phyloP scores from a whole-genome alignment of 2,888 invertebrate genomes.

The Tetheella fluctuosa region DNA sequence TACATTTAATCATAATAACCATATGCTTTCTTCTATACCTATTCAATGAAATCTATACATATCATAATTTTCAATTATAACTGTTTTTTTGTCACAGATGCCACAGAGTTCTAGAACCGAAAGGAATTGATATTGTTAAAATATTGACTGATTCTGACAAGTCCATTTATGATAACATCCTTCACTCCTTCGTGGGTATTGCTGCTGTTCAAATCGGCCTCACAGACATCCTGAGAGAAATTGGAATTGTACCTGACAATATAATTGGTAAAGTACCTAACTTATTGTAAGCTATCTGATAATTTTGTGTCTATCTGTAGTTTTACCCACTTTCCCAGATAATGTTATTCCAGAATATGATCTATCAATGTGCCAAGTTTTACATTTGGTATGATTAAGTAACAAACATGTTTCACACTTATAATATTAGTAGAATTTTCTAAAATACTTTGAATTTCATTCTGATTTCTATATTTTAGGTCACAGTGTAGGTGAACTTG shows the following conservation, averaged over 20 bases:
- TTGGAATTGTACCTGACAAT: conserved; percentile 87
- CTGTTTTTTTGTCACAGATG: too few species aligned
- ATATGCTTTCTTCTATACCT: too few species aligned
- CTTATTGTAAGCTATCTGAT: too few species aligned
- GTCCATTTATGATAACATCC: conserved; percentile 84
- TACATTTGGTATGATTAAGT: too few species aligned
- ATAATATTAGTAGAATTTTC: background rate
- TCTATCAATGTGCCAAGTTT: too few species aligned
- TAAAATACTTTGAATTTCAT: conserved; percentile 18
- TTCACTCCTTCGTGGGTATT: conserved; percentile 89
- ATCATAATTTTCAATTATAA: too few species aligned
- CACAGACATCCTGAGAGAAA: conserved; percentile 84
- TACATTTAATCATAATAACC: too few species aligned
- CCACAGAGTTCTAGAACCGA: conserved; percentile 80
- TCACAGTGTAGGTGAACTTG: conserved; percentile 91
- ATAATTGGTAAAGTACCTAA: conserved; percentile 84
- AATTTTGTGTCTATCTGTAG: too few species aligned
- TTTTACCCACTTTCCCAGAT: too few species aligned
- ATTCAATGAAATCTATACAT: too few species aligned
- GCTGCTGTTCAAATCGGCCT: conserved; percentile 86
- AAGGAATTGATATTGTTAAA: conserved; percentile 85
- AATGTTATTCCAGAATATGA: too few species aligned
- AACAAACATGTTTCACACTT: too few species aligned
- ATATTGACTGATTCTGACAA: conserved; percentile 85
- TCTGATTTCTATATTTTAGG: conserved; percentile 32